phyloP scores from a whole-genome alignment of 2,888 invertebrate genomes.

The Antheraea assamensis region DNA sequence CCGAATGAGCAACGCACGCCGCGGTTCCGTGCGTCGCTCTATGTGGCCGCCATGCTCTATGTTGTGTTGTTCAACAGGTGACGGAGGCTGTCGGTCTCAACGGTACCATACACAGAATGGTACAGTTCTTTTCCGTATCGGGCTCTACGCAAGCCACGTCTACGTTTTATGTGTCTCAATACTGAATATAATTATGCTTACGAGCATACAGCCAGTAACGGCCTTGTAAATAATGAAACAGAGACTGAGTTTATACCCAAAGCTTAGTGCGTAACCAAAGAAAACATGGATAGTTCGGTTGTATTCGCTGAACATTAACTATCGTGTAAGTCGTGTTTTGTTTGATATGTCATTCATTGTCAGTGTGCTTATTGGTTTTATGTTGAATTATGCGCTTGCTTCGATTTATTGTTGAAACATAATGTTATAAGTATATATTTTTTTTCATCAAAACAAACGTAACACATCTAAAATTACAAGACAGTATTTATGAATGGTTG shows the following conservation, averaged over 20 bases:
- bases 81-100: slow-evolving; percentile 83
- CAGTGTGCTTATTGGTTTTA: slow-evolving; percentile 76
- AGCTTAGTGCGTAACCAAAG: slow-evolving; percentile 71
- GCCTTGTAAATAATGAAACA: slow-evolving; percentile 76
- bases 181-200: slow-evolving; percentile 66
- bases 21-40: slow-evolving; percentile 41
- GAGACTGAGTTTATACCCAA: slow-evolving; percentile 79
- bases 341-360: slow-evolving; percentile 80
- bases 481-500: not conserved
- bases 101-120: slow-evolving; percentile 84
- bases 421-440: slow-evolving; percentile 35
- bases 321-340: slow-evolving; percentile 81
- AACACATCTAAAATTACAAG: slow-evolving; percentile 4
- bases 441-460: slow-evolving; percentile 23
- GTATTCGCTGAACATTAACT: slow-evolving; percentile 73
- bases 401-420: slow-evolving; percentile 51
- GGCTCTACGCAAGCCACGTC: slow-evolving; percentile 84
- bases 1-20: slow-evolving; percentile 37
- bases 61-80: slow-evolving; percentile 83
- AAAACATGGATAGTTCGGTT: slow-evolving; percentile 74
- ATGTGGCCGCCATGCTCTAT: slow-evolving; percentile 70
- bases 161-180: slow-evolving; percentile 85
- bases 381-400: slow-evolving; percentile 72
- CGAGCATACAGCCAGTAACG: slow-evolving; percentile 56
- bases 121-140: slow-evolving; percentile 84